Conservation (phyloP, 2,113 vertebrate genomes). For the Cairina moschata region DNA sequence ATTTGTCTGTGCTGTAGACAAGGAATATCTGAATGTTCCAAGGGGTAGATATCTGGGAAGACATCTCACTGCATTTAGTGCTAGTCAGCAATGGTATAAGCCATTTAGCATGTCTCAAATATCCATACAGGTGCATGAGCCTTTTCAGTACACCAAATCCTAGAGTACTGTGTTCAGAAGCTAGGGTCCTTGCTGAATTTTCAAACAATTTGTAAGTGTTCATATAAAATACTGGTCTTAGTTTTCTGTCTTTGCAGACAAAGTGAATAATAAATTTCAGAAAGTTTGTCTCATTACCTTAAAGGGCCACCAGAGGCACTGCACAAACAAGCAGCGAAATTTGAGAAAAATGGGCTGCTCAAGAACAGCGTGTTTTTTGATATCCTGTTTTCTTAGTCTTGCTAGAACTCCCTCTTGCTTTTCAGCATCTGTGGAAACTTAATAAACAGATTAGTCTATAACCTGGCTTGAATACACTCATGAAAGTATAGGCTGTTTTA, state of each 20-base stretch:
- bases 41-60: not conserved
- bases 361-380: accelerated
- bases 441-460: not conserved
- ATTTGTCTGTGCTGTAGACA: not conserved
- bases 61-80: not conserved
- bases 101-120: accelerated
- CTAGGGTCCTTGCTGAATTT: not conserved
- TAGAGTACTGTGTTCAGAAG: not conserved
- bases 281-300: not conserved
- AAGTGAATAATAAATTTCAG: not conserved
- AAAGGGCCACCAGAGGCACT: not conserved
- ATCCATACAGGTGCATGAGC: not conserved
- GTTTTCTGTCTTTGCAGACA: not conserved
- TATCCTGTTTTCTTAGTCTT: not conserved
- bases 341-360: not conserved
- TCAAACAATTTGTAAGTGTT: not conserved
- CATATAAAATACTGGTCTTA: not conserved
- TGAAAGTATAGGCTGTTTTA: not conserved
- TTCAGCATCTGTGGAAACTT: not conserved
- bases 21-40: not conserved
- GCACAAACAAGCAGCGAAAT: not conserved
- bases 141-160: not conserved
- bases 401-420: not conserved
- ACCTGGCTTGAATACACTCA: not conserved
- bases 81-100: not conserved